phyloP scores from a whole-genome alignment of 2,888 invertebrate genomes.

The Leptopilina myrica region DNA sequence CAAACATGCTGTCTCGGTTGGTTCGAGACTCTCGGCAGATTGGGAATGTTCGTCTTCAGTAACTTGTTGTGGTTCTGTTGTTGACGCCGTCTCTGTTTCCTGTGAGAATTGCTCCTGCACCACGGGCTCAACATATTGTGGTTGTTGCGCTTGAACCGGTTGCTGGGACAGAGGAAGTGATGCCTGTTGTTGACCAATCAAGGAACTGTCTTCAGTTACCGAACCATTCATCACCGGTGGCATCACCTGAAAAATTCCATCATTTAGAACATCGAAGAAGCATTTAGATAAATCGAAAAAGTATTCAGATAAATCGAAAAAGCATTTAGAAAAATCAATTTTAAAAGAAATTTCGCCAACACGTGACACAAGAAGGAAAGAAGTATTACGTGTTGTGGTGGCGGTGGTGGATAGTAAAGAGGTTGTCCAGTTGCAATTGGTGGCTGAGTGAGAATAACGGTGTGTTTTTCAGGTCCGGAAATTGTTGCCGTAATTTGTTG shows the following conservation, averaged over 20 bases:
- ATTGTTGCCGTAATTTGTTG: conserved; percentile 64
- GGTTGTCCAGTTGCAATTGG: conserved; percentile 63
- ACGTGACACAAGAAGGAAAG: too few relatives aligned
- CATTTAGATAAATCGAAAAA: neutral
- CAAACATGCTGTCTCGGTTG: conserved; percentile 69
- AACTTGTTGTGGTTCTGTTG: conserved; percentile 52
- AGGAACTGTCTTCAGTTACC: conserved; percentile 73
- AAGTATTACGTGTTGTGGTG: conserved; percentile 63
- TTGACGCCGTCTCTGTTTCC: conserved; percentile 68
- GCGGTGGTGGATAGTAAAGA: conserved; percentile 63
- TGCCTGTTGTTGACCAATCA: conserved; percentile 68
- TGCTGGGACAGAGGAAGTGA: conserved; percentile 58
- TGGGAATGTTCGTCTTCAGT: conserved; percentile 70
- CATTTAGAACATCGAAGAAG: neutral
- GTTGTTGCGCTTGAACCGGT: conserved; percentile 58
- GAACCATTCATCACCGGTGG: conserved; percentile 73
- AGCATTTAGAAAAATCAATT: neutral
- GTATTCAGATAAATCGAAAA: neutral
- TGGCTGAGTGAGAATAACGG: conserved; percentile 60
- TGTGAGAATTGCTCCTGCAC: conserved; percentile 70
- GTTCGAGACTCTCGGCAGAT: conserved; percentile 70
- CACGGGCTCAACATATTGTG: conserved; percentile 67
- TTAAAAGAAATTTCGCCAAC: neutral
- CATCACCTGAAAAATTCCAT: conserved; percentile 62
- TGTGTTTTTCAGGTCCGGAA: conserved; percentile 62